Evolutionary conservation across 2,113 vertebrate genomes (phyloP).

Genomic region (Dromas ardeola): DNA sequence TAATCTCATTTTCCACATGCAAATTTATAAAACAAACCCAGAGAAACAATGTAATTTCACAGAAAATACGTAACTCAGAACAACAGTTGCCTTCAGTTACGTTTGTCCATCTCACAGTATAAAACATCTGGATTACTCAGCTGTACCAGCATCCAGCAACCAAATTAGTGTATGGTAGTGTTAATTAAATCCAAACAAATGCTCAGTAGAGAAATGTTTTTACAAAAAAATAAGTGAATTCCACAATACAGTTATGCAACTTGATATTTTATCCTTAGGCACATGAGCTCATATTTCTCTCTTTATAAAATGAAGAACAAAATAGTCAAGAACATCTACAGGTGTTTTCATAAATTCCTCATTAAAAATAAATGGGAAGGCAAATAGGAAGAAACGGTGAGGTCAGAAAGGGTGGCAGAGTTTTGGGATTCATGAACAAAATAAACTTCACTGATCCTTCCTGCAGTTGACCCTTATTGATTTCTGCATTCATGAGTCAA

Average conservation of each 20-base stretch:
- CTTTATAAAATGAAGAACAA: not conserved
- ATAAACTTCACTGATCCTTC: not conserved
- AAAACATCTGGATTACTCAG: not conserved
- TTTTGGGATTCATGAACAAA: not conserved
- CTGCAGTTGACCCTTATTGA: not conserved
- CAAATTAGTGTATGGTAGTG: not conserved
- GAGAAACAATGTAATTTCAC: not conserved
- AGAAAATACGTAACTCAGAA: not conserved
- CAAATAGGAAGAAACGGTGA: not conserved
- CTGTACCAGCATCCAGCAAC: not conserved
- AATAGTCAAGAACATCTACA: not conserved
- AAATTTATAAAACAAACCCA: not conserved
- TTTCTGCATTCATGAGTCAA: not conserved
- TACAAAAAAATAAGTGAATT: not conserved
- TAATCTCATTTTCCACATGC: not conserved
- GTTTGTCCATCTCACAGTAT: not conserved
- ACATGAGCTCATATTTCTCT: not conserved
- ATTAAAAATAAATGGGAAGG: not conserved
- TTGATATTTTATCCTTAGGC: not conserved
- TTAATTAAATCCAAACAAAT: not conserved
- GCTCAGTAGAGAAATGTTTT: not conserved
- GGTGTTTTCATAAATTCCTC: not conserved
- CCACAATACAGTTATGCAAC: not conserved
- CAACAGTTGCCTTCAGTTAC: not conserved
- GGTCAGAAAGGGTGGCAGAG: not conserved